These are phyloP conservation scores for Equus quagga DNA, from an alignment of 2,113 vertebrate genomes.

Conservation along the genomic window DNA sequence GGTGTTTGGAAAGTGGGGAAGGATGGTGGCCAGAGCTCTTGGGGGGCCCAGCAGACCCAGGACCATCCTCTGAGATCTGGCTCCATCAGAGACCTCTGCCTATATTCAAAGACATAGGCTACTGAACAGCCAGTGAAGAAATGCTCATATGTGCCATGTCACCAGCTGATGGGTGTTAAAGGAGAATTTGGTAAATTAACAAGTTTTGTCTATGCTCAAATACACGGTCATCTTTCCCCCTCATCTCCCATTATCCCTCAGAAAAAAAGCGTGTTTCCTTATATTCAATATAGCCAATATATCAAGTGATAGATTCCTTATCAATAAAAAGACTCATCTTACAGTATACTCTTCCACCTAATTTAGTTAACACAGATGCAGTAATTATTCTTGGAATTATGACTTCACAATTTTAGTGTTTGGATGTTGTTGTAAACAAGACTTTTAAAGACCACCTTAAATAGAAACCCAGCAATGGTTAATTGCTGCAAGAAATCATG, in stretches of 20 bases:
- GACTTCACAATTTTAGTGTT: background rate
- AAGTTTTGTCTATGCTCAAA: background rate
- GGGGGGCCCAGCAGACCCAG: background rate
- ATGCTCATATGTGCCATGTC: accelerated
- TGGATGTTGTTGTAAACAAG: background rate
- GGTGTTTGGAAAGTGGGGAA: background rate
- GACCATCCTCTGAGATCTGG: background rate
- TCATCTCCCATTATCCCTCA: background rate
- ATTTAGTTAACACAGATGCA: background rate
- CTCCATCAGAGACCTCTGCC: background rate
- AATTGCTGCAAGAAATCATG: background rate
- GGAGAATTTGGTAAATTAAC: background rate
- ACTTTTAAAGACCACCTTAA: background rate
- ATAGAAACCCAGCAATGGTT: background rate
- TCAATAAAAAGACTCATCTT: background rate
- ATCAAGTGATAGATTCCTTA: background rate
- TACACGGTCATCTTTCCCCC: background rate
- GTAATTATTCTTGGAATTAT: background rate
- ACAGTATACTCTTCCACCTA: background rate
- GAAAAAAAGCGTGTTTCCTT: background rate
- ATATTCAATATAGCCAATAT: background rate
- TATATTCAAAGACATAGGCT: background rate
- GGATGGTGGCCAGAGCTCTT: background rate
- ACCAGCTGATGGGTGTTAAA: background rate
- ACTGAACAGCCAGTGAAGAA: background rate